Conservation (phyloP, 2,113 vertebrate genomes). For the Apus apus region DNA sequence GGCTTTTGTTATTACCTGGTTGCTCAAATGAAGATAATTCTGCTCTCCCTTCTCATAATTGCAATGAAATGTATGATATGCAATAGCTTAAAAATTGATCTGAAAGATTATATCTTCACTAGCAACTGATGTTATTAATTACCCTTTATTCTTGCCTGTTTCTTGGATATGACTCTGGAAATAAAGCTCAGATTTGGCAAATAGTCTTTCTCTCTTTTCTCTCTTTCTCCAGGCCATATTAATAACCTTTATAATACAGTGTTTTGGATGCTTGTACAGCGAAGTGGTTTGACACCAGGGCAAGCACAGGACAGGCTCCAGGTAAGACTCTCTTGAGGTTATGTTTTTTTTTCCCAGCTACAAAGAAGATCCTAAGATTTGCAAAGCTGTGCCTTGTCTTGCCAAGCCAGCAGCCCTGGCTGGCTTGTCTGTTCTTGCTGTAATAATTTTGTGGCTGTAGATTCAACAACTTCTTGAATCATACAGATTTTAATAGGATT, state of each 20-base stretch:
- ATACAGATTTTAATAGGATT: neutral
- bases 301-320: slow-evolving; percentile 88
- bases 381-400: neutral
- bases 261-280: slow-evolving; percentile 93
- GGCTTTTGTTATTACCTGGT: neutral
- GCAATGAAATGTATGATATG: neutral
- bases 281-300: slow-evolving; percentile 84
- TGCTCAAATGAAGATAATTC: neutral
- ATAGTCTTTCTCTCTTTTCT: neutral
- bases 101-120: neutral
- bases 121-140: neutral
- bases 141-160: neutral
- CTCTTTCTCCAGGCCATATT: slow-evolving; percentile 84
- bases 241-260: slow-evolving; percentile 97
- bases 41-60: neutral
- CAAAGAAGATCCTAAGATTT: neutral
- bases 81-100: neutral
- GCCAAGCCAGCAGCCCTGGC: neutral
- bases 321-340: slow-evolving; percentile 69
- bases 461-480: neutral
- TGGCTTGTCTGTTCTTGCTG: neutral
- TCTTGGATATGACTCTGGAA: neutral
- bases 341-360: neutral
- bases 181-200: neutral
- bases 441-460: neutral